A percentile compares a stretch with the other conserved stretches of the same genome.
These are phyloP conservation scores for Amaurobius ferox DNA, from an alignment of 2,888 invertebrate genomes.

Conservation along the genomic window DNA sequence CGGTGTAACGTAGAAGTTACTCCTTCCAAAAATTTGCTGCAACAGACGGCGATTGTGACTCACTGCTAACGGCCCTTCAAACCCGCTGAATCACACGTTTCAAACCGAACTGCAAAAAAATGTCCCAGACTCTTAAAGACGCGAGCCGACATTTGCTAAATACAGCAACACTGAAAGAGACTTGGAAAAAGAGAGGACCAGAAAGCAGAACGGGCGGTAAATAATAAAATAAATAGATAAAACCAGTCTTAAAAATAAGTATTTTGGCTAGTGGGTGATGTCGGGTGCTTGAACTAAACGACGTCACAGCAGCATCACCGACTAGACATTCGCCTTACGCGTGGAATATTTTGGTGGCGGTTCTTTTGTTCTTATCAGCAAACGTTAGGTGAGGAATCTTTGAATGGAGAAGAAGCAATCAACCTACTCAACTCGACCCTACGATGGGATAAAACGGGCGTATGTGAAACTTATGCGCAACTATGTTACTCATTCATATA, in stretches of 20 bases:
- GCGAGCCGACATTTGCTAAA: constrained; percentile 7
- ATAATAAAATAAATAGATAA: constrained; percentile 24
- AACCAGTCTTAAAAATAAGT: constrained; percentile 14
- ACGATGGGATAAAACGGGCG: background rate
- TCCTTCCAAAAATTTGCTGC: constrained; percentile 27
- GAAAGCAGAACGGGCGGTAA: constrained; percentile 1
- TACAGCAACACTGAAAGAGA: background rate
- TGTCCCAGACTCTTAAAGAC: constrained; percentile 15
- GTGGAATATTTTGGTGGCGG: background rate
- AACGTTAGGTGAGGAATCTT: background rate
- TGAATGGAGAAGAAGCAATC: background rate
- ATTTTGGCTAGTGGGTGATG: constrained; percentile 19
- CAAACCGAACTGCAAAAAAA: constrained; percentile 18
- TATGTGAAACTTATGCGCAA: background rate
- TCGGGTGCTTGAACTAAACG: constrained; percentile 13
- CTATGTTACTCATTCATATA: background rate
- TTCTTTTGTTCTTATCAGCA: constrained; percentile 2
- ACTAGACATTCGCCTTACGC: background rate
- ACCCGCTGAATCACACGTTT: constrained; percentile 27
- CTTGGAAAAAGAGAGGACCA: background rate
- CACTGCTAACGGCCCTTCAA: constrained; percentile 20
- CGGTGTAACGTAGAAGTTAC: constrained; percentile 18
- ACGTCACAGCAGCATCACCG: background rate
- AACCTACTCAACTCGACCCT: background rate
- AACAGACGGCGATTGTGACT: constrained; percentile 49